Evolutionary conservation across 1,140 invertebrate species (phyloP).

Genomic region (Drosophila kepulauana): DNA sequence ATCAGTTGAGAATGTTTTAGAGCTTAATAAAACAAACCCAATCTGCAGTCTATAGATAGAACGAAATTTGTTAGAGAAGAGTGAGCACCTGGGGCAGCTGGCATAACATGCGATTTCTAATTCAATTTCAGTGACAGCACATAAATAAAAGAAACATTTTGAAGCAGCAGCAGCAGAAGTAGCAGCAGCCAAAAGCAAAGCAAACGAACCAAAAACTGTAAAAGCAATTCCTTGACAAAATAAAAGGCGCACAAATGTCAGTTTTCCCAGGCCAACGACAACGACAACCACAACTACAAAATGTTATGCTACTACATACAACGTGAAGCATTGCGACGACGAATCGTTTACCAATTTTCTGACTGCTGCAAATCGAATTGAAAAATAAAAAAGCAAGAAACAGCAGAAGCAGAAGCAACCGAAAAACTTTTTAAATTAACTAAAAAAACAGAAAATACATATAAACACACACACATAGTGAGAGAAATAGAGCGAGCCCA

Average conservation of each 20-base stretch:
- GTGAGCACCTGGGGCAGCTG: constrained; percentile 39
- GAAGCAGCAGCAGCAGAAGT: constrained; percentile 41
- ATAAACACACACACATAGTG: constrained; percentile 24
- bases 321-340: constrained; percentile 63
- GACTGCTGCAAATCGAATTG: constrained; percentile 74
- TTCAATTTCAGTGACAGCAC: constrained; percentile 80
- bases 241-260: constrained; percentile 76
- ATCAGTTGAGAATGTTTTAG: constrained; percentile 34
- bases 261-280: constrained; percentile 71
- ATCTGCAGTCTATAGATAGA: constrained; percentile 12
- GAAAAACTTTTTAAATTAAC: constrained; percentile 83
- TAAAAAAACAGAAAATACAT: constrained; percentile 66
- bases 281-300: constrained; percentile 46
- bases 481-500: constrained; percentile 6
- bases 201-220: constrained; percentile 67
- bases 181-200: constrained; percentile 50
- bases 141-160: constrained; percentile 82
- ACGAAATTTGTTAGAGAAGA: not conserved
- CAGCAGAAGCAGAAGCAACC: constrained; percentile 35
- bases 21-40: constrained; percentile 37
- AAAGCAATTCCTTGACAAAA: constrained; percentile 77
- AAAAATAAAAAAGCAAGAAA: constrained; percentile 31
- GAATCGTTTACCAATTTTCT: constrained; percentile 82
- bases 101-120: constrained; percentile 75
- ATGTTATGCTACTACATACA: constrained; percentile 25